phyloP scores from a whole-genome alignment of 2,888 invertebrate genomes.

The Therioaphis trifolii region DNA sequence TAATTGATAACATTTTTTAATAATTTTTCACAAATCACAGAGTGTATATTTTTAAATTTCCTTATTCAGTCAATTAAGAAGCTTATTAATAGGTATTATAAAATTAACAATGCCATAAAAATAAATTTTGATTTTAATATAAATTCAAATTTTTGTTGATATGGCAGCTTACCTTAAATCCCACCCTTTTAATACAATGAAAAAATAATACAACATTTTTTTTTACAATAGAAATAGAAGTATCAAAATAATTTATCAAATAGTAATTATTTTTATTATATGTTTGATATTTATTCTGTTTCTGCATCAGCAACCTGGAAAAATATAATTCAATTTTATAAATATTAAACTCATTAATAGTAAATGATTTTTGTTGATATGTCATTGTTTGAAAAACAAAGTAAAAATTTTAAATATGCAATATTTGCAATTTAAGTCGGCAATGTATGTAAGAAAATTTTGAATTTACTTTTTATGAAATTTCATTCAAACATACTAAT shows the following conservation, averaged over 20 bases:
- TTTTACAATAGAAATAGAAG: neutral
- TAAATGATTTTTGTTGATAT: too few species aligned
- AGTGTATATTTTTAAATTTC: neutral
- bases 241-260: neutral
- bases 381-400: neutral
- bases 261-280: neutral
- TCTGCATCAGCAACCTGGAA: slow-evolving; percentile 41
- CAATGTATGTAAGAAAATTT: too few species aligned
- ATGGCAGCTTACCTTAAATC: slow-evolving; percentile 1
- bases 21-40: neutral
- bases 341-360: too few species aligned
- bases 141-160: neutral
- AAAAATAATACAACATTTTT: neutral
- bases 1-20: neutral
- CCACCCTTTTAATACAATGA: neutral
- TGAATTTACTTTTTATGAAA: too few species aligned
- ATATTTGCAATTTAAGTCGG: too few species aligned
- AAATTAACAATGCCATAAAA: neutral
- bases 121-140: slow-evolving; percentile 41
- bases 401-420: neutral
- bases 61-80: slow-evolving; percentile 12
- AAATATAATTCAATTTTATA: too few species aligned
- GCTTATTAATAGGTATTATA: neutral
- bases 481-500: too few species aligned
- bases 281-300: slow-evolving; percentile 19